Conservation (phyloP, 2,888 invertebrate genomes). For the Antheraea assamensis region DNA sequence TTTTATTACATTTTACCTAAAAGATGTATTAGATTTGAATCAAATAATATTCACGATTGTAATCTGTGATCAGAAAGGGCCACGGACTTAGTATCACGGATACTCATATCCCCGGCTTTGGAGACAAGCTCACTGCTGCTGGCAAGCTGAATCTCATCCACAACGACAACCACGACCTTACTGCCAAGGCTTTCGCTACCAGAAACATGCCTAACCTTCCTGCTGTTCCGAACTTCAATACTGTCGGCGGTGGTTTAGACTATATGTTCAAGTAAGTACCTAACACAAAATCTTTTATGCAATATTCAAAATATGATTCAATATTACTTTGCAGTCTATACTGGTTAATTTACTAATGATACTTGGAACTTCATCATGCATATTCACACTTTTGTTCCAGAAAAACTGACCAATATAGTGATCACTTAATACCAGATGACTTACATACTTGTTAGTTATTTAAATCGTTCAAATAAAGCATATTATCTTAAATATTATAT, state of each 20-base stretch:
- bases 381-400: too few relatives aligned
- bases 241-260: slow-evolving; percentile 37
- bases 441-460: too few relatives aligned
- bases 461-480: too few relatives aligned
- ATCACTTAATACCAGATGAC: too few relatives aligned
- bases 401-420: too few relatives aligned
- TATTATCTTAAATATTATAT: too few relatives aligned
- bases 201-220: slow-evolving; percentile 39
- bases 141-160: slow-evolving; percentile 39
- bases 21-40: not conserved
- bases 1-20: too few relatives aligned
- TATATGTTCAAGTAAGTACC: slow-evolving; percentile 38
- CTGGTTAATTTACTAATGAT: too few relatives aligned
- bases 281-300: not conserved
- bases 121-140: slow-evolving; percentile 42
- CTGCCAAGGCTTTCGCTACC: slow-evolving; percentile 44
- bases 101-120: slow-evolving; percentile 39
- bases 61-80: slow-evolving; percentile 32
- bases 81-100: slow-evolving; percentile 40
- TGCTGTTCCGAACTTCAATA: slow-evolving; percentile 34
- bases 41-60: not conserved
- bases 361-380: too few relatives aligned
- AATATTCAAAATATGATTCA: too few relatives aligned
- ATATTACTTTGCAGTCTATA: too few relatives aligned
- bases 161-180: slow-evolving; percentile 41